Percentiles rank a stretch among this genome's conserved stretches.
Conservation (phyloP, 1,140 invertebrate species). For the Dolichoris vasculosae region DNA sequence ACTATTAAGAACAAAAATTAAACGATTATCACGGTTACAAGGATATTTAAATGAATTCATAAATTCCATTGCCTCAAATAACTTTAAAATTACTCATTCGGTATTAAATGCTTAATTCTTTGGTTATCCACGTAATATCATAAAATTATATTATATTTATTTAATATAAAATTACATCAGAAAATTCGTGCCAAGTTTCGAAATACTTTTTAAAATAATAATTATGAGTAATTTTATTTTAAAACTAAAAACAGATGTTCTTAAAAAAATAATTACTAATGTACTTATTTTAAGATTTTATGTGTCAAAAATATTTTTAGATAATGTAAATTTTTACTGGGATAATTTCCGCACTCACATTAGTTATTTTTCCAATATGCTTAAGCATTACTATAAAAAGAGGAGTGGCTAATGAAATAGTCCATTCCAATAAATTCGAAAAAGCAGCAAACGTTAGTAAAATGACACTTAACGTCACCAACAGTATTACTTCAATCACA, state of each 20-base stretch:
- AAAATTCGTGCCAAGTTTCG: too few species aligned
- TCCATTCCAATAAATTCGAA: slow-evolving; percentile 57
- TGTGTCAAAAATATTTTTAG: neutral
- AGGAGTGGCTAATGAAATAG: slow-evolving; percentile 53
- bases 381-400: slow-evolving; percentile 55
- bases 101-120: too few species aligned
- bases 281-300: neutral
- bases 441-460: slow-evolving; percentile 54
- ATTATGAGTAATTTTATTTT: too few species aligned
- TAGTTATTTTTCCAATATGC: slow-evolving; percentile 51
- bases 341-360: slow-evolving; percentile 57
- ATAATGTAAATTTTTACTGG: neutral
- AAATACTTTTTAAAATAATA: too few species aligned
- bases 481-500: slow-evolving; percentile 53
- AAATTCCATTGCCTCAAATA: neutral
- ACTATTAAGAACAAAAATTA: slow-evolving; percentile 5
- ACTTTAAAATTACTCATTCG: too few species aligned
- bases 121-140: too few species aligned
- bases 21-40: neutral
- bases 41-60: neutral
- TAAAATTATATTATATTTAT: too few species aligned
- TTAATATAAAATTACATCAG: too few species aligned
- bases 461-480: slow-evolving; percentile 56
- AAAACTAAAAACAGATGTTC: too few species aligned
- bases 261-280: too few species aligned